Evolutionary conservation across 2,113 vertebrate genomes (phyloP), one percentile per base, ranked within the genome.

Genomic region (Apaloderma vittatum): DNA sequence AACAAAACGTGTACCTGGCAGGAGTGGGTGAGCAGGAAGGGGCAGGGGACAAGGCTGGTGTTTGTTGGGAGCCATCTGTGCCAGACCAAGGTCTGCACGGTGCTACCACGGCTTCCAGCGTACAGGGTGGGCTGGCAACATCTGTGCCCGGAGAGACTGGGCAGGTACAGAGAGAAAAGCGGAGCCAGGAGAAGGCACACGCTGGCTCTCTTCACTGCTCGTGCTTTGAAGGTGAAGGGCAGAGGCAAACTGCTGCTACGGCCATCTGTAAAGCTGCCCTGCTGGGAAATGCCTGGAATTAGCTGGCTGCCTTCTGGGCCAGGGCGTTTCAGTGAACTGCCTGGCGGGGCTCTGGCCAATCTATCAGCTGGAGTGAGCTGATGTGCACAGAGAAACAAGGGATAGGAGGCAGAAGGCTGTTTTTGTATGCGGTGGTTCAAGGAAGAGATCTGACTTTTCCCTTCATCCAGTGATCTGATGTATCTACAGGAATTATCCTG

Each of bases 241-340:
- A 62, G 75, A 49, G 86, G 66, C 45, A 75, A 78, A 59, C 49
- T 55, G 90, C 86, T 65, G 82, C 86, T 78, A 16, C 37, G 72
- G 73, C 73, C 76, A 49, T 58, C 84, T 88, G 83, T 19, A 48
- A 72, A 67, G 66, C 54, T 62, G 66, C 30, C 1, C 4, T 40
- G 49, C 82, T 74, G 59, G 70, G 61, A 78, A 83, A 70, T 54
- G 86, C 45, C 55, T 48, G 55, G 74, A 46, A 79, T 74, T n/a
- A 79, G 55, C 21, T 0, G 0, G 8, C 23, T n/a, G 46, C 71
- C 66, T 62, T 43, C 72, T 0, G 4, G 52, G 81, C 63, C 40
- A 72, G 86, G 75, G 46, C 2, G 0, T n/a, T 61, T n/a, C 58
- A 43, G 71, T 34, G 54, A 58, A 55, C 20, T 54, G 48, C 86